phyloP scores from a whole-genome alignment of 2,888 invertebrate species.

The Mycogona germanica region DNA sequence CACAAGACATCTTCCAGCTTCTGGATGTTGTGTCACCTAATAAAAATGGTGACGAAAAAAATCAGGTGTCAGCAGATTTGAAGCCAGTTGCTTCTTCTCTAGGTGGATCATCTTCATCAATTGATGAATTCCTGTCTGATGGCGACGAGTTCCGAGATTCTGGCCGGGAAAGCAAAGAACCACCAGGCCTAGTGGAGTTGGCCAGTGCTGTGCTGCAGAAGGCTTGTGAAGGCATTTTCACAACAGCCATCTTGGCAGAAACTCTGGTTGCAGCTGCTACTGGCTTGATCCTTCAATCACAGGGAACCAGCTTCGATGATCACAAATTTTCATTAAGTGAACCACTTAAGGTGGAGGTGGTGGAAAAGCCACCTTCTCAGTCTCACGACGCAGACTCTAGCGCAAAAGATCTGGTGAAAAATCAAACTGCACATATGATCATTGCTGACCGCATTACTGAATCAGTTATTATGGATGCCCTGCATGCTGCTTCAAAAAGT shows the following conservation, averaged over 20 bases:
- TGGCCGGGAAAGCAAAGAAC: not conserved
- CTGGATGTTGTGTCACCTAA: not conserved
- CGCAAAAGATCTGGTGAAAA: no score
- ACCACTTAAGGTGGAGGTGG: no score
- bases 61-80: not conserved
- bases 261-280: conserved; percentile 9
- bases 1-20: not conserved
- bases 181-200: conserved; percentile 6
- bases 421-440: not conserved
- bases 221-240: conserved; percentile 8
- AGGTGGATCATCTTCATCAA: not conserved
- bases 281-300: conserved; percentile 7
- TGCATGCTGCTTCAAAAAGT: no score
- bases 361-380: no score
- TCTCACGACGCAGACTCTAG: no score
- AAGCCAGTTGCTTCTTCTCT: not conserved
- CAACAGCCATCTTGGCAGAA: conserved; percentile 8
- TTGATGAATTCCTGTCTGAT: not conserved
- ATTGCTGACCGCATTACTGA: not conserved
- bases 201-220: conserved; percentile 11
- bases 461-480: no score
- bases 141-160: not conserved
- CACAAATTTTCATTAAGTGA: not conserved
- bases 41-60: no score
- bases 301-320: not conserved